Evolutionary conservation across 2,113 vertebrate species (phyloP).

Genomic region (Dolichallabes microphthalmus): DNA sequence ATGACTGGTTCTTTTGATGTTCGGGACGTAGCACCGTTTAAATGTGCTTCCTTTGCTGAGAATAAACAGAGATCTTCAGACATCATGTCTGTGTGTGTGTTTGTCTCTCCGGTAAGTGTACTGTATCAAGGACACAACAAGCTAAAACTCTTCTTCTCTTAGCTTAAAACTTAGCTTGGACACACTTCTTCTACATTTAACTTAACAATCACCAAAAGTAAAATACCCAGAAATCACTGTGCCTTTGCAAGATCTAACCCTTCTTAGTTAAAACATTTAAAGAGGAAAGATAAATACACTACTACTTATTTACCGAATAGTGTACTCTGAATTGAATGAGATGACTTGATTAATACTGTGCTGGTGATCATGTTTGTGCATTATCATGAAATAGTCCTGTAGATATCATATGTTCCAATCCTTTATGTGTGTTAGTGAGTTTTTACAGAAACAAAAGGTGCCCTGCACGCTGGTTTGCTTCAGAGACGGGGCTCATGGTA

Average conservation of each 20-base stretch:
- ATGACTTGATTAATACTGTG: background rate
- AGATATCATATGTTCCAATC: background rate
- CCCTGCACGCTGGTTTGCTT: conserved; percentile 1
- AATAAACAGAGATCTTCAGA: too few relatives aligned
- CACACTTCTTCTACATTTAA: too few relatives aligned
- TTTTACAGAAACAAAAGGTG: background rate
- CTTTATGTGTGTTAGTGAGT: background rate
- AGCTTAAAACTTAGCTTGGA: too few relatives aligned
- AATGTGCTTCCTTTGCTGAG: too few relatives aligned
- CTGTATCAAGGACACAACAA: too few relatives aligned
- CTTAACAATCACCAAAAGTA: background rate
- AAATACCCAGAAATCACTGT: background rate
- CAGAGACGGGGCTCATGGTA: background rate
- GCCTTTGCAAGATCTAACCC: background rate
- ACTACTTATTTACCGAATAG: too few relatives aligned
- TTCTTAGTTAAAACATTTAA: background rate
- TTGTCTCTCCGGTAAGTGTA: too few relatives aligned
- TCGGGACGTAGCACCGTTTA: too few relatives aligned
- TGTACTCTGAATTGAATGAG: background rate
- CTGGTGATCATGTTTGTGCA: background rate
- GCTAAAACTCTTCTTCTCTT: too few relatives aligned
- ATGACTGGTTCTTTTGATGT: too few relatives aligned
- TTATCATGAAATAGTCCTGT: background rate
- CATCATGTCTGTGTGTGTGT: too few relatives aligned
- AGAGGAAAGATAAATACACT: background rate